phyloP scores from a whole-genome alignment of 2,113 vertebrate species.

The Corvus hawaiiensis region DNA sequence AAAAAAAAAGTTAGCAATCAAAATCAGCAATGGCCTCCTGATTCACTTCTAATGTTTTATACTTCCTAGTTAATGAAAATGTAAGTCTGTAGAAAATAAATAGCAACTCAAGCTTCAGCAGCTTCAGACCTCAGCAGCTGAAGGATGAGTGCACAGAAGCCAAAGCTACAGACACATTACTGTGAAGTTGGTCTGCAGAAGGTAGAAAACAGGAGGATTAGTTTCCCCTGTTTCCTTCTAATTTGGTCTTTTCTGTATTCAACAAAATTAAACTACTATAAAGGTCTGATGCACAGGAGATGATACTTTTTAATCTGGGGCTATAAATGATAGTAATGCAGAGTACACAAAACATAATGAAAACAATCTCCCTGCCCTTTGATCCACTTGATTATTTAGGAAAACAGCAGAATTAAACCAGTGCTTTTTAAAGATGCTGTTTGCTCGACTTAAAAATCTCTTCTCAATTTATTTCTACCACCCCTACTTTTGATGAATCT shows the following conservation, averaged over 20 bases:
- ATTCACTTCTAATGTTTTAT: not conserved
- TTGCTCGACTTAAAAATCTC: not conserved
- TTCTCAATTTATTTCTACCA: not conserved
- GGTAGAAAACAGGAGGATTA: not conserved
- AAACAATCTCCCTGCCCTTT: not conserved
- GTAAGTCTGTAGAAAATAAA: not conserved
- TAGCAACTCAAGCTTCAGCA: not conserved
- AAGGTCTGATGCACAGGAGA: not conserved
- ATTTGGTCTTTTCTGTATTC: not conserved
- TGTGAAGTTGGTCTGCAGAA: not conserved
- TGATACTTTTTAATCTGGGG: not conserved
- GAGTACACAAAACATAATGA: not conserved
- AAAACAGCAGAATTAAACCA: not conserved
- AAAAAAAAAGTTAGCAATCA: not conserved
- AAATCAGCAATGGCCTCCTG: not conserved
- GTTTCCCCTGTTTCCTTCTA: not conserved
- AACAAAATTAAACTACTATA: not conserved
- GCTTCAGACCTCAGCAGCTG: not conserved
- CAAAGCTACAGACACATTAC: not conserved
- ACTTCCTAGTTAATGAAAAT: not conserved
- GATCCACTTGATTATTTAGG: not conserved
- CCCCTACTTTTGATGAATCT: not conserved
- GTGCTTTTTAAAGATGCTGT: not conserved
- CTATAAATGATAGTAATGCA: not conserved
- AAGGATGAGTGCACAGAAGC: not conserved